Conservation (phyloP, 30 jellyfish, hydroid and myxozoan genomes). For the Catostylus mosaicus region DNA sequence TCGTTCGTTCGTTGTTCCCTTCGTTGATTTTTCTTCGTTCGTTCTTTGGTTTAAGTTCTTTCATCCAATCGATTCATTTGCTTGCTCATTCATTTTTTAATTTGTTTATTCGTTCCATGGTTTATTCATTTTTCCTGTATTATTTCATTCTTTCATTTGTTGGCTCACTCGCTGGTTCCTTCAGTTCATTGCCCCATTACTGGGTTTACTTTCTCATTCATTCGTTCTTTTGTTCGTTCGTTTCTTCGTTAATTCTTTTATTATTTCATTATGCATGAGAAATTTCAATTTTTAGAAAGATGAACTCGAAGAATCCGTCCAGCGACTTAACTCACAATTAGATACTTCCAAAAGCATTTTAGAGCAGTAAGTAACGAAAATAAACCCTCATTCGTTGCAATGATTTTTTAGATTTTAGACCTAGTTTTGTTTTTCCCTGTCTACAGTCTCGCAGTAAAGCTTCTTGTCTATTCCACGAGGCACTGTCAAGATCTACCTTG, state of each 20-base stretch:
- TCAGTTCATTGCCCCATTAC: background rate
- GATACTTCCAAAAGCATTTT: conserved; percentile 34
- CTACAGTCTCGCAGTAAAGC: too few species aligned
- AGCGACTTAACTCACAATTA: conserved; percentile 35
- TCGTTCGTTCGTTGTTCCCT: background rate
- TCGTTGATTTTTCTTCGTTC: background rate
- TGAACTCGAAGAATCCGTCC: conserved; percentile 49
- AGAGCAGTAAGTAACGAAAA: background rate
- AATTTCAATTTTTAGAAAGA: conserved; percentile 3
- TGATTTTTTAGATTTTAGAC: too few species aligned
- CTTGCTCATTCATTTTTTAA: background rate
- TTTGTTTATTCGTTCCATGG: background rate
- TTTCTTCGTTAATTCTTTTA: background rate
- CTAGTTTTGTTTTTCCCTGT: too few species aligned
- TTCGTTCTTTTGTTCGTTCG: background rate
- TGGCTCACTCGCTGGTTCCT: background rate
- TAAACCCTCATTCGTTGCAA: too few species aligned
- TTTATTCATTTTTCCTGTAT: background rate
- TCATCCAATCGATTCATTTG: background rate
- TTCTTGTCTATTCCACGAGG: too few species aligned
- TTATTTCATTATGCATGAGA: background rate
- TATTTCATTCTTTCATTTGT: background rate
- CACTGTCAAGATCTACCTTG: too few species aligned
- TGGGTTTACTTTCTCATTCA: background rate
- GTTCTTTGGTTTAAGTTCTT: background rate